Evolutionary conservation across 2,797 vertebrate genomes (phyloP).

Genomic region (Pseudocheirus occidentalis): DNA sequence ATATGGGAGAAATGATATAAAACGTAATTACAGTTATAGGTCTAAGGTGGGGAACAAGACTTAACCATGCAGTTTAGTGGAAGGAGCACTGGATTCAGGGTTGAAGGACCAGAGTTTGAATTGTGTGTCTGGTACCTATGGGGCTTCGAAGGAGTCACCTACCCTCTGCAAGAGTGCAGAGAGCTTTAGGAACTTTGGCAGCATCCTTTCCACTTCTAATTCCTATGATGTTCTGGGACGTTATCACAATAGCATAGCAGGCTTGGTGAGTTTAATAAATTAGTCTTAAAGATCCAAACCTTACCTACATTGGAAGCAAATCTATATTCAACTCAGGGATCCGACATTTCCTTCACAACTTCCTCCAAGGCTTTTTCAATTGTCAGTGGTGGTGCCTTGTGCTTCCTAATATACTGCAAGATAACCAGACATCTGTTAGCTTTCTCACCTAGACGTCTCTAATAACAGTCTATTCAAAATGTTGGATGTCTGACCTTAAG

Average conservation of each 20-base stretch:
- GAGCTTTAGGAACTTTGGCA: background rate
- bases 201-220: background rate
- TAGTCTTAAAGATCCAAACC: background rate
- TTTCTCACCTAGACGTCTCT: background rate
- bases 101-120: background rate
- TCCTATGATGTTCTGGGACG: background rate
- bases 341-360: conserved; percentile 78
- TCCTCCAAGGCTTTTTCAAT: conserved; percentile 83
- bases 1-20: background rate
- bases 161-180: background rate
- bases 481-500: background rate
- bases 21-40: background rate
- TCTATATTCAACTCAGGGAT: background rate
- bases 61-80: background rate
- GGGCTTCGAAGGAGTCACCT: background rate
- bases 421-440: background rate
- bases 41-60: background rate
- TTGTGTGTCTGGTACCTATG: background rate
- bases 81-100: background rate
- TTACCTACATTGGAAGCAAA: background rate
- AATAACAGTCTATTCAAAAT: background rate
- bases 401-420: conserved; percentile 86
- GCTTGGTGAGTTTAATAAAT: background rate
- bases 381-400: conserved; percentile 83
- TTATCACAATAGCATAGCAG: background rate